Evolutionary conservation across 2,113 vertebrate genomes (phyloP).

Genomic region (Caloenas nicobarica): DNA sequence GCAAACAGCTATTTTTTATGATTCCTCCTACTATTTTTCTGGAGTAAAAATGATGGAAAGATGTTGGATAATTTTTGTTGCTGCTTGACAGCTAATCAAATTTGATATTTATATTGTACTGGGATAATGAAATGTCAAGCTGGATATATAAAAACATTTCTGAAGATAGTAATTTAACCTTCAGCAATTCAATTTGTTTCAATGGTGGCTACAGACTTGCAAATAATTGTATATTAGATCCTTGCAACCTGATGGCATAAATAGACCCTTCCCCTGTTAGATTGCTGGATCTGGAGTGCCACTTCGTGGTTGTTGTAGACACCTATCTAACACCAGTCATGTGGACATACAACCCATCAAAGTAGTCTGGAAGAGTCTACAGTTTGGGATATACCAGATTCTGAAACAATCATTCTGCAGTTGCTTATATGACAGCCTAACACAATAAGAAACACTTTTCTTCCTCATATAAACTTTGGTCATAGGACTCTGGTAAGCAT

Average conservation of each 20-base stretch:
- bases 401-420: background rate
- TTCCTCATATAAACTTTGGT: background rate
- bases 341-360: background rate
- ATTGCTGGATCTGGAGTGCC: background rate
- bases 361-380: background rate
- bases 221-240: slow-evolving; percentile 3
- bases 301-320: background rate
- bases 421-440: background rate
- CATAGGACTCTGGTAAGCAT: background rate
- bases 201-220: background rate
- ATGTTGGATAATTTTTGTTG: slow-evolving; percentile 1
- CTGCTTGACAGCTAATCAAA: slow-evolving; percentile 11
- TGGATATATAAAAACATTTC: background rate
- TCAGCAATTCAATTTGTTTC: slow-evolving; percentile 8
- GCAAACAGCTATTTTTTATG: background rate
- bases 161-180: slow-evolving; percentile 48
- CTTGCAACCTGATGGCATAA: background rate
- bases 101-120: slow-evolving; percentile 31
- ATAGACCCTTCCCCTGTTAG: background rate
- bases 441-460: background rate
- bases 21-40: background rate
- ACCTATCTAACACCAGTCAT: background rate
- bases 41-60: background rate
- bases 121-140: slow-evolving; percentile 40
- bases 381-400: background rate